phyloP scores from a whole-genome alignment of 2,113 vertebrate species.

The Capreolus pygargus region DNA sequence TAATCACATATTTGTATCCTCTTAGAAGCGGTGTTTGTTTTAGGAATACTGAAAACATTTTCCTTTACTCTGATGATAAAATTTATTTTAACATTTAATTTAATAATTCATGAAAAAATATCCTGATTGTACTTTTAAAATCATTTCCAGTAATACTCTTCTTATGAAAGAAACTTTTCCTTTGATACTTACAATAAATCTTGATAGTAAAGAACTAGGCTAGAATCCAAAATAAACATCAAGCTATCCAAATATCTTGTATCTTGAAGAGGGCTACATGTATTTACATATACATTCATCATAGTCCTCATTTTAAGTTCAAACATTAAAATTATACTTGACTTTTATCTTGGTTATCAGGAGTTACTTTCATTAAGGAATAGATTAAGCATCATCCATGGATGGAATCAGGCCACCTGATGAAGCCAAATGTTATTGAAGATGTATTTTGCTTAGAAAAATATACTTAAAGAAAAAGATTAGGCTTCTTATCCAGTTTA shows the following conservation, averaged over 20 bases:
- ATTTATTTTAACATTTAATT: conserved; percentile 57
- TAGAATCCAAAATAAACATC: conserved; percentile 56
- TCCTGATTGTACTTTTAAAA: conserved; percentile 21
- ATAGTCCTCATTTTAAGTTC: conserved; percentile 56
- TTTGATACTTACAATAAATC: conserved; percentile 64
- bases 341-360: conserved; percentile 68
- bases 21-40: neutral
- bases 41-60: neutral
- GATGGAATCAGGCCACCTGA: conserved; percentile 42
- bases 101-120: conserved; percentile 46
- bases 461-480: neutral
- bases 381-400: conserved; percentile 39
- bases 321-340: conserved; percentile 52
- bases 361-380: conserved; percentile 62
- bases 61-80: conserved; percentile 27
- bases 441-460: conserved; percentile 48
- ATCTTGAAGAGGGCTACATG: conserved; percentile 29
- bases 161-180: conserved; percentile 48
- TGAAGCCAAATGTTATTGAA: neutral
- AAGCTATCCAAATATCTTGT: conserved; percentile 37
- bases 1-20: neutral
- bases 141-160: conserved; percentile 61
- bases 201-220: conserved; percentile 42
- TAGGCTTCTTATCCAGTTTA: conserved; percentile 39
- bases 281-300: conserved; percentile 63